Base-by-base conservation (phyloP, 2,797 vertebrate genomes). In the Telmatherina bonti region DNA sequence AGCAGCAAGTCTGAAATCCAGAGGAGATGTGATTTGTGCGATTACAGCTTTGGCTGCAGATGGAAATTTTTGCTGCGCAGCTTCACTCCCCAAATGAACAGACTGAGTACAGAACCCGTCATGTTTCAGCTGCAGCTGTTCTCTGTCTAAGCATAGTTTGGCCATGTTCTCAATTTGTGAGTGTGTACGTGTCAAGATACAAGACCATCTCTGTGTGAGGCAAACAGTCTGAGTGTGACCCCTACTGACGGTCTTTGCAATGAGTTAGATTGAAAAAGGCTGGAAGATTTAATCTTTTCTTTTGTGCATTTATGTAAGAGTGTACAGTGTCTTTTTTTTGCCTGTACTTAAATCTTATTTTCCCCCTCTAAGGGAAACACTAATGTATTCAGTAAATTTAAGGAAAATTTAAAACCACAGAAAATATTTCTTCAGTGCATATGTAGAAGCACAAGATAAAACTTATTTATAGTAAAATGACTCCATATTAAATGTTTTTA, bases 51-150 rank as follows among this genome's bases (percentile, higher is more conserved):
- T 38, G 36, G 31, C 57, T 52, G 49, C 26, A 26, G 63, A 43
- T 61, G 72, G 55, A 81, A 54, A 53, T 68, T 49, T 72, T n/a
- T 67, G 57, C 3, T 30, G 13, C 45, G 31, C 66, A 59, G 64
- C 53, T 57, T 47, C 38, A n/a, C 31, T 64, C 22, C 35, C 24
- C 29, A 41, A 52, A 30, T 52, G 43, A 64, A 66, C 22, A 8
- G 51, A 65, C 43, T 18, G 62, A 55, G 33, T 67, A 29, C 36
- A 43, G 65, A 73, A 22, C 12, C 43, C 18, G 73, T 43, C 62
- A 56, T 71, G 57, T 78, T 69, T 75, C 12, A 69, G 36, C 69
- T 54, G 47, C 86, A 89, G 86, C 76, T 90, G 88, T 56, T 88
- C 63, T 11, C 77, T 62, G 53, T 85, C 79, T 61, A 36, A 43